Conservation (phyloP, 1,140 invertebrate genomes). For the Teleogryllus occipitalis region DNA sequence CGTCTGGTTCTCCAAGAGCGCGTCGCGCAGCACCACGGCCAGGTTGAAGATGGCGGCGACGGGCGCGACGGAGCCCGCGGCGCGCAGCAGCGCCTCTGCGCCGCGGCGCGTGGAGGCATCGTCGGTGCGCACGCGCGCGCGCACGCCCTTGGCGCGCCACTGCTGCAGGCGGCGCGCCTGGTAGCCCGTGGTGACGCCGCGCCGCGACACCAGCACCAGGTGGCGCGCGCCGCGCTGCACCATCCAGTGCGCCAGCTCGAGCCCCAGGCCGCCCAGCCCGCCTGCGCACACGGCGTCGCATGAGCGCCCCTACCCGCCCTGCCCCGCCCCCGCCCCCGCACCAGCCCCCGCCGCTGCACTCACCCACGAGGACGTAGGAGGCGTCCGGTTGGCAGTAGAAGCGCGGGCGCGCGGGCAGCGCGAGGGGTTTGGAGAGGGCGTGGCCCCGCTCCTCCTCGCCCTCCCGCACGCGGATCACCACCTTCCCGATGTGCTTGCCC, state of each 20-base stretch:
- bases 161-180: constrained; percentile 41
- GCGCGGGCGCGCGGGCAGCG: constrained; percentile 39
- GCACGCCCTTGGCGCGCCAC: constrained; percentile 39
- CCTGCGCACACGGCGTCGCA: constrained; percentile 46
- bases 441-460: constrained; percentile 14
- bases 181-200: constrained; percentile 34
- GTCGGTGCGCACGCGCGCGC: constrained; percentile 39
- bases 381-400: constrained; percentile 37
- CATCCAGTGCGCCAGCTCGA: constrained; percentile 86
- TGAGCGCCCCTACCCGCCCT: too few species aligned
- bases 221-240: constrained; percentile 51
- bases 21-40: constrained; percentile 43
- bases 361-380: too few species aligned
- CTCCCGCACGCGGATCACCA: constrained; percentile 15
- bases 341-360: too few species aligned
- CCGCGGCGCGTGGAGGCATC: constrained; percentile 42
- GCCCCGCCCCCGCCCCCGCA: too few species aligned
- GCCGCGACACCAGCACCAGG: constrained; percentile 49
- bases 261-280: constrained; percentile 82
- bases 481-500: constrained; percentile 44
- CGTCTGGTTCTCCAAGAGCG: too few species aligned
- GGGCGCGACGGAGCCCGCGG: constrained; percentile 47
- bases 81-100: constrained; percentile 47
- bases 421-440: neutral
- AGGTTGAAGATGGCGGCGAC: constrained; percentile 73